phyloP scores from a whole-genome alignment of 2,888 invertebrate species.

The Phragmatobia fuliginosa region DNA sequence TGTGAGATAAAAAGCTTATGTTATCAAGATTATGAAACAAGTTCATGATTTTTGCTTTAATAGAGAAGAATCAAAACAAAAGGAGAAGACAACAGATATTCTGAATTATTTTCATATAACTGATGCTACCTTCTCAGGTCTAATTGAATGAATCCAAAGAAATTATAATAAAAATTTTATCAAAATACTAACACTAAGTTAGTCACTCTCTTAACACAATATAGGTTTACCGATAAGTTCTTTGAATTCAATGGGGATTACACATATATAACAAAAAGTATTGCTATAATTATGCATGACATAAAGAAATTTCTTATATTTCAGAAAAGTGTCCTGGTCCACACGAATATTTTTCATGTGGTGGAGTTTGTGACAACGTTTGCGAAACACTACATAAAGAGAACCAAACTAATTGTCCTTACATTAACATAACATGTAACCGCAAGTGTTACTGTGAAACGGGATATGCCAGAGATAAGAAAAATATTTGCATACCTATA shows the following conservation, averaged over 20 bases:
- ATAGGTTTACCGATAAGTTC: too few relatives aligned
- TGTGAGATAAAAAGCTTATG: too few relatives aligned
- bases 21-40: background rate
- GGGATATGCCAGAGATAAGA: slow-evolving; percentile 56
- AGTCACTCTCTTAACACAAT: too few relatives aligned
- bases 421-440: slow-evolving; percentile 56
- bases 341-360: slow-evolving; percentile 64
- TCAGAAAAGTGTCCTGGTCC: slow-evolving; percentile 54
- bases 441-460: slow-evolving; percentile 60
- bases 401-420: slow-evolving; percentile 58
- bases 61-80: too few relatives aligned
- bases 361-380: slow-evolving; percentile 67
- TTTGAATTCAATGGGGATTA: too few relatives aligned
- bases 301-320: background rate
- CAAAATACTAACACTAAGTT: too few relatives aligned
- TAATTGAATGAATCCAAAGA: too few relatives aligned
- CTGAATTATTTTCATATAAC: too few relatives aligned
- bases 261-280: too few relatives aligned
- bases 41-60: background rate
- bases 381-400: slow-evolving; percentile 56
- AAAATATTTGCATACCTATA: slow-evolving; percentile 52
- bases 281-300: background rate
- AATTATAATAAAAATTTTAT: too few relatives aligned
- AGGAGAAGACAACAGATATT: too few relatives aligned
- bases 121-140: too few relatives aligned